phyloP scores from a whole-genome alignment of 2,113 vertebrate genomes.

The Globicephala melas region DNA sequence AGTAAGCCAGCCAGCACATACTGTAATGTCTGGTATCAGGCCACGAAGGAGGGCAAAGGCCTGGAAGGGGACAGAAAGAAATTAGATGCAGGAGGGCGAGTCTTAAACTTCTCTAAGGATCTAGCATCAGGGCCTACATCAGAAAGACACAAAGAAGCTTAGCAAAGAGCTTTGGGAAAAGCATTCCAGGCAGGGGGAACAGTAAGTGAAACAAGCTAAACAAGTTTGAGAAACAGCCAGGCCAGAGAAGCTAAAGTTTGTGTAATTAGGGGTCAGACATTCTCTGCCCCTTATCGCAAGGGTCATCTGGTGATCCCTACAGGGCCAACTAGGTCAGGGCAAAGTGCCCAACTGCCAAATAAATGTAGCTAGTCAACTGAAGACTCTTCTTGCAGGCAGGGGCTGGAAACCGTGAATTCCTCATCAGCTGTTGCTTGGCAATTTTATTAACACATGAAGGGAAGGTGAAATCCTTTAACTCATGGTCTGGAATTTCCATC shows the following conservation, averaged over 20 bases:
- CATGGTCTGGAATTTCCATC: background rate
- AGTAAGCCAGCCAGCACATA: background rate
- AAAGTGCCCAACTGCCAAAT: background rate
- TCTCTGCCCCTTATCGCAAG: background rate
- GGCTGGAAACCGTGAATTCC: background rate
- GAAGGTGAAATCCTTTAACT: background rate
- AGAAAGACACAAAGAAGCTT: background rate
- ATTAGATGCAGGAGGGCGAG: background rate
- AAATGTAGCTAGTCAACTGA: background rate
- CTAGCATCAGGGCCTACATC: background rate
- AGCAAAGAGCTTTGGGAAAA: background rate
- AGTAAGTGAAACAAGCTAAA: background rate
- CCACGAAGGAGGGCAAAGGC: background rate
- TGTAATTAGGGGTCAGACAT: background rate
- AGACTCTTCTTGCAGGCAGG: background rate
- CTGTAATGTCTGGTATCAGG: background rate
- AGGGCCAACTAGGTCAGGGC: background rate
- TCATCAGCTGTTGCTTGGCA: background rate
- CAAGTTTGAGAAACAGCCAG: background rate
- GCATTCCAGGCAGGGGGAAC: background rate
- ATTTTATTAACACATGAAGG: background rate
- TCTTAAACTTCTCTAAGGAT: background rate
- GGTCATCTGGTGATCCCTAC: background rate
- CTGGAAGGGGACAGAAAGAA: background rate
- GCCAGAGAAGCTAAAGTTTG: background rate